A percentile compares a stretch with the other conserved stretches of the same genome.
These are phyloP conservation scores for Belgica antarctica DNA, from an alignment of 2,888 invertebrate genomes.

Conservation along the genomic window DNA sequence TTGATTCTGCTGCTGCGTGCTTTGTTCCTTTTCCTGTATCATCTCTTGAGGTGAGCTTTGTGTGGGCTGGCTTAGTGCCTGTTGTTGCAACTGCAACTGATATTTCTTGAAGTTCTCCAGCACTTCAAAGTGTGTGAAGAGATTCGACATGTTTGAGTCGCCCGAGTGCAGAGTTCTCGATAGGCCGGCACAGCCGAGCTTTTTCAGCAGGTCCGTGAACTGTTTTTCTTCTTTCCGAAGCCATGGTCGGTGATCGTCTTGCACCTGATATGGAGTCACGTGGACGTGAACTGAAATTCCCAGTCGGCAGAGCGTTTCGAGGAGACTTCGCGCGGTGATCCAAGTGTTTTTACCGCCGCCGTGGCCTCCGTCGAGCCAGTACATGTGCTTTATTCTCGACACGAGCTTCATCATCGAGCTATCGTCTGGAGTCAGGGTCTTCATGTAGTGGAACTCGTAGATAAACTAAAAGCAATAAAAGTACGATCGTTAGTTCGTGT, in stretches of 20 bases:
- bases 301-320: conserved; percentile 70
- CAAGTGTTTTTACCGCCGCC: conserved; percentile 85
- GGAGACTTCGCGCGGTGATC: conserved; percentile 72
- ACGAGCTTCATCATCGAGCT: conserved; percentile 64
- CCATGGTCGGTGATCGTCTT: conserved; percentile 77
- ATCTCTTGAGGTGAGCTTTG: not conserved
- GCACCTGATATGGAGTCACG: conserved; percentile 87
- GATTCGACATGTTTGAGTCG: conserved; percentile 56
- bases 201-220: conserved; percentile 67
- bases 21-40: conserved; percentile 46
- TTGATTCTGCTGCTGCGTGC: conserved; percentile 46
- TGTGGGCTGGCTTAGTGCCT: conserved; percentile 45
- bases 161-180: conserved; percentile 64
- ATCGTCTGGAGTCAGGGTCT: conserved; percentile 65
- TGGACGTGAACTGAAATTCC: conserved; percentile 73
- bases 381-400: conserved; percentile 71
- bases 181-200: conserved; percentile 64
- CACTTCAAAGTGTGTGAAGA: conserved; percentile 77
- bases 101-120: conserved; percentile 60
- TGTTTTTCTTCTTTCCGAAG: conserved; percentile 77
- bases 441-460: conserved; percentile 76
- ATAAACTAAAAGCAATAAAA: conserved; percentile 60
- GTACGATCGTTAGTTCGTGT: conserved; percentile 45
- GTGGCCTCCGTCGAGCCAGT: conserved; percentile 90
- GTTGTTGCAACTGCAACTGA: conserved; percentile 46